Percentiles rank a stretch among this genome's conserved stretches.
Evolutionary conservation across 2,113 vertebrate genomes (phyloP).

Genomic region (human): GRCh38 chr9:25298001-25298500

Average conservation of each 20-base stretch:
- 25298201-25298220: background rate
- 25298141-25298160: background rate
- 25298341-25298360: background rate
- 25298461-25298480: background rate
- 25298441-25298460: background rate
- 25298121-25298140: background rate
- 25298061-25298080: background rate
- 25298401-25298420: background rate
- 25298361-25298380: background rate
- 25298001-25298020: constrained; percentile 5
- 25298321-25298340: background rate
- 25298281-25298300: background rate
- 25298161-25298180: background rate
- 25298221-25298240: background rate
- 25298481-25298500: background rate
- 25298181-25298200: background rate
- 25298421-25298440: background rate
- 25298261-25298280: background rate
- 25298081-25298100: background rate
- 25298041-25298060: background rate
- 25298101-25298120: background rate
- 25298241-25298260: background rate
- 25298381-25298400: background rate
- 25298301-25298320: background rate
- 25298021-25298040: background rate